Base-by-base conservation (phyloP, 1,140 invertebrate genomes). In the Dryas iulia region DNA sequence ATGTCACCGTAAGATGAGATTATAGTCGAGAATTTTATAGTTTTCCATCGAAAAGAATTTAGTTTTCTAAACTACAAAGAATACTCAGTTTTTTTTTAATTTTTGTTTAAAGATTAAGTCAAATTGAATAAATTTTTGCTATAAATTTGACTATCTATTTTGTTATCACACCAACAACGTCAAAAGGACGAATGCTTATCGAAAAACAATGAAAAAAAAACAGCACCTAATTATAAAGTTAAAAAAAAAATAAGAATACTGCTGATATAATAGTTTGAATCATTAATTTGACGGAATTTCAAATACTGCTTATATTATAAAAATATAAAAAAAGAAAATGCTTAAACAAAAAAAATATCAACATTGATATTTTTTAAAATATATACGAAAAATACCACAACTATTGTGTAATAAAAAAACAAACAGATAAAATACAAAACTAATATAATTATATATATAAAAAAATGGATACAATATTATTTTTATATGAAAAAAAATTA, bases 1-100 rank as follows among this genome's bases (percentile, higher is more conserved):
- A 69, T 64, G 35, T 64, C 67, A 64, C 18, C 52, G n/a, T 21
- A 31, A 64, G 39, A 65, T 70, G 24, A 30, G 6, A 11, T 59
- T 33, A 57, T 58, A 18, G 21, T 69, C 30, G 30, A 56, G 0
- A 68, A 60, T 60, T 33, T 25, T 57, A 25, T 25, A 30, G 6
- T 35, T 57, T 5, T 54, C 28, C 18, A 21, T 54, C 11, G 12
- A 24, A 54, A 24, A 12, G 10, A 24, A 10, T 54, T 54, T 18
- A 54, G 18, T 12, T n/a, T n/a, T n/a, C n/a, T n/a, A n/a, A n/a
- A n/a, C n/a, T n/a, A n/a, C n/a, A 47, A 21, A 47, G 8, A 47
- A 8, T 7, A 21, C 7, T 35, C 33, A n/a, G 0, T 39, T 14
- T 39, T 14, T 39, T 39, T 12, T 39, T 39, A 1, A 2, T 14